phyloP scores from a whole-genome alignment of 2,113 vertebrate species.

The Bubo scandiacus region DNA sequence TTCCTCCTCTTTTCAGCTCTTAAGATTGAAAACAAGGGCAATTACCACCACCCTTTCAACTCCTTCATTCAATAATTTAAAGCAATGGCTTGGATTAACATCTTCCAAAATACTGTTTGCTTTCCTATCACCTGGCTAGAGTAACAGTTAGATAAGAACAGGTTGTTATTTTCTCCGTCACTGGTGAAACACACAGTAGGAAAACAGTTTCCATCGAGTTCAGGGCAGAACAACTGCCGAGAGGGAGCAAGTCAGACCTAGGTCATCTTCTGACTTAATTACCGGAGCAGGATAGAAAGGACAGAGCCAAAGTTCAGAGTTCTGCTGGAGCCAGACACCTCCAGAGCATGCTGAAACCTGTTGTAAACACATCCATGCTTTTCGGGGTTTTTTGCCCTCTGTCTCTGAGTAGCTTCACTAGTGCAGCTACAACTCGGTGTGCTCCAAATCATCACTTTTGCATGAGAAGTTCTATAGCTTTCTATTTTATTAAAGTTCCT shows the following conservation, averaged over 20 bases:
- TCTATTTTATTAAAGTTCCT: neutral
- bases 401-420: neutral
- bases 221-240: neutral
- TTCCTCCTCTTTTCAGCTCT: neutral
- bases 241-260: neutral
- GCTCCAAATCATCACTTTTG: neutral
- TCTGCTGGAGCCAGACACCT: neutral
- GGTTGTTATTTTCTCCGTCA: neutral
- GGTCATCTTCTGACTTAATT: neutral
- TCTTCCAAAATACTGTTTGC: neutral
- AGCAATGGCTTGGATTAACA: neutral
- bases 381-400: fast-evolving
- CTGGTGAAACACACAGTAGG: neutral
- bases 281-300: neutral
- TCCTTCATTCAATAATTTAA: neutral
- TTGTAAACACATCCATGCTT: neutral
- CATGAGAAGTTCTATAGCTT: neutral
- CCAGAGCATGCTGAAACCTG: neutral
- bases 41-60: neutral
- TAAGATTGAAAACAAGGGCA: neutral
- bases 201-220: neutral
- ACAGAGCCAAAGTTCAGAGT: neutral
- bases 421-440: neutral
- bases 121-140: neutral
- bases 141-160: neutral